Evolutionary conservation across 2,888 invertebrate genomes (phyloP).

Genomic region (Andrena praecox): DNA sequence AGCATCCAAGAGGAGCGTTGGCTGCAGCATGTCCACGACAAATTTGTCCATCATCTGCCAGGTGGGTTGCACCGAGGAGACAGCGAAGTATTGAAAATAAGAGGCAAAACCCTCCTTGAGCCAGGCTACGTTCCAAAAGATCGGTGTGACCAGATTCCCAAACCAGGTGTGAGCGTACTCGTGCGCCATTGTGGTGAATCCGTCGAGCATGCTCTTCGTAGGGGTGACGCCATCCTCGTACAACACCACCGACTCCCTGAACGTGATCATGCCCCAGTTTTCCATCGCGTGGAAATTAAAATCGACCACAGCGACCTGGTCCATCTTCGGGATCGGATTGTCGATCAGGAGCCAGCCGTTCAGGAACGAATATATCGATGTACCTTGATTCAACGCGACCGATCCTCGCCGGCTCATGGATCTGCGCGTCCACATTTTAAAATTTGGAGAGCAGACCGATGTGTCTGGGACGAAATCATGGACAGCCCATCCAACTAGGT

Average conservation of each 20-base stretch:
- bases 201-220: constrained; percentile 47
- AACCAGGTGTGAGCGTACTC: constrained; percentile 87
- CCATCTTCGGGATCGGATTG: constrained; percentile 87
- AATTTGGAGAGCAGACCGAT: constrained; percentile 28
- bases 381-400: constrained; percentile 61
- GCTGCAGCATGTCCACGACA: constrained; percentile 82
- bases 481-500: constrained; percentile 77
- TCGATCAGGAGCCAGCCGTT: constrained; percentile 61
- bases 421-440: constrained; percentile 70
- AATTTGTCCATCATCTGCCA: constrained; percentile 85
- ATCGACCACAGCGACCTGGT: constrained; percentile 93
- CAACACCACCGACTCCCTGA: constrained; percentile 84
- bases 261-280: constrained; percentile 96
- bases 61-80: constrained; percentile 61
- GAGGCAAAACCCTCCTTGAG: constrained; percentile 86
- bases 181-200: constrained; percentile 83
- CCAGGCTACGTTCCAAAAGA: constrained; percentile 84
- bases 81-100: constrained; percentile 85
- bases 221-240: constrained; percentile 59
- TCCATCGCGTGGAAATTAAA: constrained; percentile 96
- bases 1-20: constrained; percentile 83
- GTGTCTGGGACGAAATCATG: constrained; percentile 68
- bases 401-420: constrained; percentile 60
- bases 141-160: constrained; percentile 83
- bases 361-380: constrained; percentile 67